Evolutionary conservation across 2,888 invertebrate genomes (phyloP), one percentile per base, ranked within the genome.

Genomic region (Uloborus plumipes): DNA sequence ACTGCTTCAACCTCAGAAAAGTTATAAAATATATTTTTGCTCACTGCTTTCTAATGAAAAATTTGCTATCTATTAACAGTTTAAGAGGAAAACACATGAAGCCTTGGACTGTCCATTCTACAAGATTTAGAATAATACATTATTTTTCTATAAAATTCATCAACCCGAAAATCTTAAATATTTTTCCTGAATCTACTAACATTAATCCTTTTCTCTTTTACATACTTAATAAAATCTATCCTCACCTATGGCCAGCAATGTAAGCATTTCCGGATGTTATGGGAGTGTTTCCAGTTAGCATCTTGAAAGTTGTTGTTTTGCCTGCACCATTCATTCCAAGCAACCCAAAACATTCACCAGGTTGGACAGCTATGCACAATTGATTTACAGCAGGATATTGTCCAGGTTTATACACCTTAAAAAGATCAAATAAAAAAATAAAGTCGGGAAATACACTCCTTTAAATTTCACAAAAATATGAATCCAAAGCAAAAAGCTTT

Each of bases 301-400:
- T 85, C 50, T 84, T 84, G 65, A 85, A 85, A 14, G 84, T 85
- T 47, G 85, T 85, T 7, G 85, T 85, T 59, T 85, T 85, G 1
- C 85, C 85, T 15, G 85, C 85, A 7, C 85, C 85, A 67, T 85
- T 85, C 67, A 85, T 80, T 6, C 85, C 85, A 11, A 85, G 85
- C 13, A 85, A 66, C 6, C 85, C 85, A 74, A 85, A 85, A 51
- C 84, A 85, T 49, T 85, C 84, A n/a, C 82, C 84, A 22, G 79
- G 75, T 15, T 79, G 75, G 13, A 86, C 85, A 15, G 78, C 80
- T 39, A 85, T 59, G 61, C 86, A 86, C 22, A 86, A 67, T 49
- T 84, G 83, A 26, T 85, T 84, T 0, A 86, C 86, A 49, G 86
- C 86, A 20, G 86, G 85, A 50, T 84, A 83, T 53, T 85, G 84